phyloP scores from a whole-genome alignment of 2,797 vertebrate genomes.

The Geotrypetes seraphini region DNA sequence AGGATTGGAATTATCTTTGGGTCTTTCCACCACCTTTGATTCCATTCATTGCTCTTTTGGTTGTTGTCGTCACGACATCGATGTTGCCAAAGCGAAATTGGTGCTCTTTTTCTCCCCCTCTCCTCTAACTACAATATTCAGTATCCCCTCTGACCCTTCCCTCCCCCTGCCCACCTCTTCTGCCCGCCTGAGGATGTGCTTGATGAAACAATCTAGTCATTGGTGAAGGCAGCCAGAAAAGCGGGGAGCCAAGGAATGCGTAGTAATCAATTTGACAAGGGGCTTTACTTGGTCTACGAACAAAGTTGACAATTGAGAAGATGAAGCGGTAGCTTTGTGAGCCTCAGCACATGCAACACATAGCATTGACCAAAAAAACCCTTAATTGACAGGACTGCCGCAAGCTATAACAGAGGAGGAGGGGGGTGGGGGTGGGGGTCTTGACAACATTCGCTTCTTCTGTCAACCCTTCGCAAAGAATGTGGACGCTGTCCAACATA shows the following conservation, averaged over 20 bases:
- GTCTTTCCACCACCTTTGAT: no score
- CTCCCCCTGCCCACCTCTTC: background rate
- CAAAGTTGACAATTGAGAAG: background rate
- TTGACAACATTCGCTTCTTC: background rate
- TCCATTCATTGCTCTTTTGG: no score
- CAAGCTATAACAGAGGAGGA: slow-evolving; percentile 6
- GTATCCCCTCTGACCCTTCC: slow-evolving; percentile 4
- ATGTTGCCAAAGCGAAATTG: slow-evolving; percentile 25
- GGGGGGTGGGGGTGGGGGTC: background rate
- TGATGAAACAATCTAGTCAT: slow-evolving; percentile 28
- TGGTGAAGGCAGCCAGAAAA: background rate
- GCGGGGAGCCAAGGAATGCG: background rate
- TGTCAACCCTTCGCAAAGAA: background rate
- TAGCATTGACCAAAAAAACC: slow-evolving; percentile 25
- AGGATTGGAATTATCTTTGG: no score
- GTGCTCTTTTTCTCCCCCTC: slow-evolving; percentile 12
- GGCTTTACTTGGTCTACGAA: slow-evolving; percentile 15
- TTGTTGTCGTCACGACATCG: no score
- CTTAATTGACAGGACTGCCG: slow-evolving; percentile 22
- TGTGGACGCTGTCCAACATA: background rate
- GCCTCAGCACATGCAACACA: slow-evolving; percentile 27
- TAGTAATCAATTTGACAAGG: slow-evolving; percentile 40
- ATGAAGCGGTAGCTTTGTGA: slow-evolving; percentile 24
- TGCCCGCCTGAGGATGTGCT: slow-evolving; percentile 16
- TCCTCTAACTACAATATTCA: slow-evolving; percentile 1